Evolutionary conservation across 2,797 vertebrate genomes (phyloP).

Genomic region (Anolis apletophallus): DNA sequence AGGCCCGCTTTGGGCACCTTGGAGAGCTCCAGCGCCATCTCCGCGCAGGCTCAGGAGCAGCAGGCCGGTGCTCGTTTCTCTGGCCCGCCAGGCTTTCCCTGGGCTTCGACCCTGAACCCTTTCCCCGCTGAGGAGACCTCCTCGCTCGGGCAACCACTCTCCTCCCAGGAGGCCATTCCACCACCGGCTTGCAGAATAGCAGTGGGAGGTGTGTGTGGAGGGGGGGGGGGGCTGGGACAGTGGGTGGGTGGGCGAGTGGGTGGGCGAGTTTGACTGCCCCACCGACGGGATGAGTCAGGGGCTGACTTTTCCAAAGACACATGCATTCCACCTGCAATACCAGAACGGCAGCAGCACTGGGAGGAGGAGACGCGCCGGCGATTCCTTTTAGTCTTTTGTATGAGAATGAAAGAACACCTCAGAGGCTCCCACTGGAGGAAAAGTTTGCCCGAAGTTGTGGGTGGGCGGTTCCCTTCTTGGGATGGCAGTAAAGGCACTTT

Average conservation of each 20-base stretch:
- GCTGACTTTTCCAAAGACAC: neutral
- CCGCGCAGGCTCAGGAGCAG: too few species aligned
- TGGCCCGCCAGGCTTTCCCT: neutral
- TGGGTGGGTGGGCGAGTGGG: neutral
- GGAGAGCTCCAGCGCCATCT: neutral
- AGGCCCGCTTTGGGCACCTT: neutral
- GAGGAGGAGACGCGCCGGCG: too few species aligned
- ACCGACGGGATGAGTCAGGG: too few species aligned
- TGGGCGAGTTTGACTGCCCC: neutral
- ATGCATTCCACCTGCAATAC: too few species aligned
- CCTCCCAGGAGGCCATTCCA: neutral
- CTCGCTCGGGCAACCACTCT: neutral
- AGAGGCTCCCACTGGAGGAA: slow-evolving; percentile 76
- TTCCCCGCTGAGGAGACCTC: neutral
- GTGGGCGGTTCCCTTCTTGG: slow-evolving; percentile 42
- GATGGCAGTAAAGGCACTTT: slow-evolving; percentile 37
- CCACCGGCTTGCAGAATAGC: neutral
- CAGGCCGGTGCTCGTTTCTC: neutral
- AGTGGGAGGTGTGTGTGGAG: too few species aligned
- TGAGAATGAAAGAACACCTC: neutral
- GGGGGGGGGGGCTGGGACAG: neutral
- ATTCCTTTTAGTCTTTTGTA: neutral
- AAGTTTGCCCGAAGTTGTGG: slow-evolving; percentile 66
- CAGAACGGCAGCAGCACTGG: too few species aligned
- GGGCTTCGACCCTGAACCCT: too few species aligned